Conservation (phyloP, 2,888 invertebrate genomes). For the Andrena bucephala region DNA sequence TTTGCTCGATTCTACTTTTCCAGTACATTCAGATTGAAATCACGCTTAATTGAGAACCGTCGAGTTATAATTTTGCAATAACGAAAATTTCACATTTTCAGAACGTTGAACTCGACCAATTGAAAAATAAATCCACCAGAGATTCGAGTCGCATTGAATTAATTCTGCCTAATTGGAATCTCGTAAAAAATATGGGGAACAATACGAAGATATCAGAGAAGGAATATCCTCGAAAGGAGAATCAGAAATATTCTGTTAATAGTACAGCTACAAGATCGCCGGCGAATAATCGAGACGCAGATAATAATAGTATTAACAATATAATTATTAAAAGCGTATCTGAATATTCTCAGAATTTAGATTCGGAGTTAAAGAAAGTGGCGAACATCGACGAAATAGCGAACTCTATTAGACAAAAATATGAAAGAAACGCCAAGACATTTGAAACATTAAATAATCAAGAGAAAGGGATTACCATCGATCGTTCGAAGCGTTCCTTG, state of each 20-base stretch:
- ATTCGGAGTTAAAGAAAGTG: not conserved
- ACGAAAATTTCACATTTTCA: conserved; percentile 38
- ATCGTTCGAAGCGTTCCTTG: conserved; percentile 54
- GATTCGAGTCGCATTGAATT: not conserved
- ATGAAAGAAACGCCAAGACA: not conserved
- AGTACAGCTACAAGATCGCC: no score
- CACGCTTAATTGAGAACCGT: not conserved
- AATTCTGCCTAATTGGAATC: not conserved
- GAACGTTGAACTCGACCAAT: conserved; percentile 7
- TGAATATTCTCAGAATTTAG: not conserved
- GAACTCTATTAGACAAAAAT: conserved; percentile 47
- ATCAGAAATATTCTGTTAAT: not conserved
- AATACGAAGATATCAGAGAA: not conserved
- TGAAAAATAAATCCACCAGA: not conserved
- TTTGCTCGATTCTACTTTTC: not conserved
- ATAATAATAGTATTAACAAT: not conserved
- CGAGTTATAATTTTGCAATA: not conserved
- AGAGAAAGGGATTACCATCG: not conserved
- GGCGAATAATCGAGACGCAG: not conserved
- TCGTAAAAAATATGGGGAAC: not conserved
- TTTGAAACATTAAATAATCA: conserved; percentile 5
- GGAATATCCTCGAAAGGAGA: not conserved
- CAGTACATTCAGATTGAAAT: not conserved
- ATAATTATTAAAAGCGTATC: not conserved
- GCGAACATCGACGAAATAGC: conserved; percentile 59